Evolutionary conservation across 2,888 invertebrate species (phyloP), one percentile per base, ranked within the genome.

Genomic region (Athetis lepigone): DNA sequence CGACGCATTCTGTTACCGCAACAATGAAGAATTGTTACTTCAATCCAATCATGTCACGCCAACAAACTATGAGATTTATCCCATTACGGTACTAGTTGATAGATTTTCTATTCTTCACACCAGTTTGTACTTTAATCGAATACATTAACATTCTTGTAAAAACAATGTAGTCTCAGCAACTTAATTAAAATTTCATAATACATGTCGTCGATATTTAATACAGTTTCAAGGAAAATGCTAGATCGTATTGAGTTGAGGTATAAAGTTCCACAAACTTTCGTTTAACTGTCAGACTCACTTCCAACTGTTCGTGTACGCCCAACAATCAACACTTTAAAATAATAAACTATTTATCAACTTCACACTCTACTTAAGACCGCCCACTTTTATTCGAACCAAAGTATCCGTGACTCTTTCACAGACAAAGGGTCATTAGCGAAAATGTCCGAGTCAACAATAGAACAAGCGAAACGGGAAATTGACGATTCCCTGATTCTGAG

Each of bases 401-500:
- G 75, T 69, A 68, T 75, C 68, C 77, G 73, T 73, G 75, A 73
- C 66, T 70, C 52, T 69, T 66, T 62, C 40, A 66, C 45, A 72
- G 64, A 80, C 75, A 77, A 78, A 78, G 77, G 60, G 74, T 64
- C 68, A 75, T 77, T 75, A 76, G 80, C 66, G 55, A 85, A 83
- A 85, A 91, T 90, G 89, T 80, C 87, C 49, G 85, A 84, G 45
- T 64, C 76, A 63, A 81, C 76, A 65, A 79, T 85, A 66, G 83
- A 85, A 64, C 79, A 84, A 66, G 92, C 94, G 18, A 90, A 87
- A 82, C 73, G 75, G 37, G 93, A 94, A 87, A 93, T 94, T 64
- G 84, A 87, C 43, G 85, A 87, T 62, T 90, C 94, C 54, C 78
- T 94, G 59, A 76, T 77, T 46, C 81, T 93, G 5, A 88, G 89